Percentiles rank a stretch among this genome's conserved stretches.
Conservation (phyloP, 2,888 invertebrate genomes). For the Liopterus haemorrhoidalis region DNA sequence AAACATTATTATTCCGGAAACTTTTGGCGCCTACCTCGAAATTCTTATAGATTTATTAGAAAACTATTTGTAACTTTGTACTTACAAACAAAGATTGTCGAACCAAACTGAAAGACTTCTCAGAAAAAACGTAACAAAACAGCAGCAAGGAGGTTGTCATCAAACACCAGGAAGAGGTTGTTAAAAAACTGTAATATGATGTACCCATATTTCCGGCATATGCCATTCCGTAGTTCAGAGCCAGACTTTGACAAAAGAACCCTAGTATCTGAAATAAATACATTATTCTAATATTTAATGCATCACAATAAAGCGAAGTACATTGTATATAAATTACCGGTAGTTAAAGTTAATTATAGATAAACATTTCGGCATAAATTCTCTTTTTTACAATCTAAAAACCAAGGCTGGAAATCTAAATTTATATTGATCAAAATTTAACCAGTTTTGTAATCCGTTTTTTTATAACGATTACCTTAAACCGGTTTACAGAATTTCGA, state of each 20-base stretch:
- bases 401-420: too few species aligned
- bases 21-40: too few species aligned
- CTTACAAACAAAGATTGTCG: constrained; percentile 80
- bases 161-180: constrained; percentile 73
- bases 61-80: too few species aligned
- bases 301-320: neutral
- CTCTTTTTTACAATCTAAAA: too few species aligned
- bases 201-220: constrained; percentile 69
- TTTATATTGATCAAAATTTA: too few species aligned
- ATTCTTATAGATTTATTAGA: too few species aligned
- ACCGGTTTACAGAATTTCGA: too few species aligned
- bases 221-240: constrained; percentile 70
- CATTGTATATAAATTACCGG: too few species aligned
- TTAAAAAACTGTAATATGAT: constrained; percentile 73
- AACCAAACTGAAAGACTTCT: constrained; percentile 67
- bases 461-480: too few species aligned
- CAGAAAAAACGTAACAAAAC: constrained; percentile 71
- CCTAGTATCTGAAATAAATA: constrained; percentile 59
- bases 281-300: constrained; percentile 12
- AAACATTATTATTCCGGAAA: too few species aligned
- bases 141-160: constrained; percentile 70
- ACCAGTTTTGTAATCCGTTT: too few species aligned
- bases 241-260: constrained; percentile 73
- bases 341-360: neutral
- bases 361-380: neutral